phyloP scores from a whole-genome alignment of 1,140 invertebrate species.

The Lucilia cuprina region DNA sequence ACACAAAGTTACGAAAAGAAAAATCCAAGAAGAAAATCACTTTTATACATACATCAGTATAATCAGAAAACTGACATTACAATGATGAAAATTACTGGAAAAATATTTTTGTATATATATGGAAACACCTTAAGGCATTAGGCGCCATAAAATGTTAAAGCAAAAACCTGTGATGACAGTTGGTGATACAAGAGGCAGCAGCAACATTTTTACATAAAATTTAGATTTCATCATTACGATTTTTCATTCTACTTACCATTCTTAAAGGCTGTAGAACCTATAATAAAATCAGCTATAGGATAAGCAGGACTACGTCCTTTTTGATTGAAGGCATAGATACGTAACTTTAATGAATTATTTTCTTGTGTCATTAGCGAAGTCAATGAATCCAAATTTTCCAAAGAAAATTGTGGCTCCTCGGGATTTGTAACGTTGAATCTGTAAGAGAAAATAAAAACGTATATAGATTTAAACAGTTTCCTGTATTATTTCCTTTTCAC shows the following conservation, averaged over 20 bases:
- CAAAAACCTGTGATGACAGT: not conserved
- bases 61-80: not conserved
- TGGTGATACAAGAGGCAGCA: not conserved
- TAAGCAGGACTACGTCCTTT: slow-evolving; percentile 59
- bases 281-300: slow-evolving; percentile 57
- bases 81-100: not conserved
- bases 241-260: slow-evolving; percentile 51
- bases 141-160: not conserved
- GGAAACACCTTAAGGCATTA: not conserved
- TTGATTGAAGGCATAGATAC: slow-evolving; percentile 61
- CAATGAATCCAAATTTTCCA: slow-evolving; percentile 59
- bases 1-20: not conserved
- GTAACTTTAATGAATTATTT: slow-evolving; percentile 57
- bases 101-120: too few relatives aligned
- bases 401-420: slow-evolving; percentile 58
- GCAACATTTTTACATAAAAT: not conserved
- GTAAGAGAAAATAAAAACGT: not conserved
- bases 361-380: slow-evolving; percentile 59
- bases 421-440: slow-evolving; percentile 61
- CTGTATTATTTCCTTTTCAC: not conserved
- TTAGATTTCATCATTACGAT: not conserved
- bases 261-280: slow-evolving; percentile 60
- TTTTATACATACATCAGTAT: not conserved
- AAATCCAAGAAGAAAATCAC: not conserved
- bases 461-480: not conserved